Percentiles rank a stretch among this genome's conserved stretches.
These are phyloP conservation scores for Volucella inflata DNA, from an alignment of 2,888 invertebrate genomes.

Conservation along the genomic window DNA sequence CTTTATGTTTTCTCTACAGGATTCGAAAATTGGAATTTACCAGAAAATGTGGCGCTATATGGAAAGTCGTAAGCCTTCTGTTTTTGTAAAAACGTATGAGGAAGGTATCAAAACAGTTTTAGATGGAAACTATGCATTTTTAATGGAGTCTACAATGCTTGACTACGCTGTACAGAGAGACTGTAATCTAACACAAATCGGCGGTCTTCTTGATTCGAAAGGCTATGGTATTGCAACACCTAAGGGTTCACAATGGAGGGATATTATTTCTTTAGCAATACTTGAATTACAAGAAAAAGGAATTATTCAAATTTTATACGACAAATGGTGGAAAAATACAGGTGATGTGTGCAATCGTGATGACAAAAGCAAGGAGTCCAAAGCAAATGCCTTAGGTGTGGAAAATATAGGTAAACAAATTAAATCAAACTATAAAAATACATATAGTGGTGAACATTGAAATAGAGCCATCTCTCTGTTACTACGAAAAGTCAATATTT, in stretches of 20 bases:
- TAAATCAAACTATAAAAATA: no score
- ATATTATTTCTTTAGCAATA: slow-evolving; percentile 97
- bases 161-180: slow-evolving; percentile 98
- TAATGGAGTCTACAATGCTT: slow-evolving; percentile 99
- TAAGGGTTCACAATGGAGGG: slow-evolving; percentile 98
- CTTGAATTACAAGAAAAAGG: slow-evolving; percentile 98
- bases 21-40: slow-evolving; percentile 95
- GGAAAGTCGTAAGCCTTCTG: slow-evolving; percentile 91
- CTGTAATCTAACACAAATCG: slow-evolving; percentile 98
- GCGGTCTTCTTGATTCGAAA: slow-evolving; percentile 87
- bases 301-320: slow-evolving; percentile 95
- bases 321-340: slow-evolving; percentile 99
- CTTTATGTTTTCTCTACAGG: slow-evolving; percentile 84
- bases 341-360: slow-evolving; percentile 95
- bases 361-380: slow-evolving; percentile 94
- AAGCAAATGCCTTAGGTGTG: slow-evolving; percentile 94
- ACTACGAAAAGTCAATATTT: no score
- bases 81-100: slow-evolving; percentile 94
- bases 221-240: slow-evolving; percentile 98
- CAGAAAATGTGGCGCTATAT: slow-evolving; percentile 98
- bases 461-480: no score
- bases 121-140: slow-evolving; percentile 96
- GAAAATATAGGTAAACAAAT: slow-evolving; percentile 89
- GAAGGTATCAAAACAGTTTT: slow-evolving; percentile 95
- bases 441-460: no score